Base-by-base conservation (phyloP, 2,797 vertebrate genomes). In the Limosa lapponica region DNA sequence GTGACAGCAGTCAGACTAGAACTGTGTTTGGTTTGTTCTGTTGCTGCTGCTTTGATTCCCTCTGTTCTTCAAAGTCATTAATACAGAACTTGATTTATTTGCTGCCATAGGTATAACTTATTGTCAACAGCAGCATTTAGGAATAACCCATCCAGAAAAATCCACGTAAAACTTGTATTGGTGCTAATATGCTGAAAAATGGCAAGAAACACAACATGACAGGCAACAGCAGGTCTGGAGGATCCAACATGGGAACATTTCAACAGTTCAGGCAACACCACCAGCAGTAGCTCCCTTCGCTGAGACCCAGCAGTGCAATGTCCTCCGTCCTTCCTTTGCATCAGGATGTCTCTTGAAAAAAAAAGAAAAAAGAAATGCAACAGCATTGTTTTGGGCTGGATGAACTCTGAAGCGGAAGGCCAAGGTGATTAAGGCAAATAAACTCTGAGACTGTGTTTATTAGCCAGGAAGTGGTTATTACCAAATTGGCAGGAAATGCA, bases 401-500 rank as follows among this genome's bases (percentile, higher is more conserved):
- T 93, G 89, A 95, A 86, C 95, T 85, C 84, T 69, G 69, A 65
- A 91, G 49, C 2, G n/a, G 91, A 96, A 96, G 82, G 89, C 72
- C 43, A 83, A 86, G 89, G 89, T 93, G 57, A 94, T 92, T 92
- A 93, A 94, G 69, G 65, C 44, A 92, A 91, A 91, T 86, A 92
- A 85, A 62, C 16, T 69, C 57, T 1, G 0, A 41, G 52, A 25
- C 49, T 51, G 23, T 84, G 74, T 96, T 96, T 92, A 95, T 93
- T 94, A 94, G 75, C 49, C 91, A 95, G 92, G 93, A 97, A 94
- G 81, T 62, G 65, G 69, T 81, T 95, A 87, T 93, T 93, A 87
- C 72, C 85, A 82, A 84, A 89, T 58, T 51, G 73, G n/a, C 82
- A 94, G 87, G 92, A 96, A 94, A 85, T 74, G 52, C 23, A 2